phyloP scores from a whole-genome alignment of 2,888 invertebrate species.

The Troilus luridus region DNA sequence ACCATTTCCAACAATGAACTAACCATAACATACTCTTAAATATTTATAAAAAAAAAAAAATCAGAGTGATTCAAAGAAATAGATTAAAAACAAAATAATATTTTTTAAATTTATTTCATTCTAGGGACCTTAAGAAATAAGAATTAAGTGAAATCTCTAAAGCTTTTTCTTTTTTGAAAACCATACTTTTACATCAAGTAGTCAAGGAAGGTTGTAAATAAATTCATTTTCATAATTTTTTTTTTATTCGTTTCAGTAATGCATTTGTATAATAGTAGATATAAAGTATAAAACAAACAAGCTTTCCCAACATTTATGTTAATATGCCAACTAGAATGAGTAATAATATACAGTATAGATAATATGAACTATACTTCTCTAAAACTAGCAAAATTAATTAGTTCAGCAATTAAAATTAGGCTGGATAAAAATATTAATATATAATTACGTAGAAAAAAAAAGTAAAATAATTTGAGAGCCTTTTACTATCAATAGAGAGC shows the following conservation, averaged over 20 bases:
- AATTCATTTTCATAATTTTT: neutral
- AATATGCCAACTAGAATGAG: neutral
- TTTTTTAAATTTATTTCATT: no score
- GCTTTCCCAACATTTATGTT: neutral
- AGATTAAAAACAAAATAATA: no score
- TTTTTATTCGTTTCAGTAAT: neutral
- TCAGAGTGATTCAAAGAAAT: neutral
- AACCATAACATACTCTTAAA: neutral
- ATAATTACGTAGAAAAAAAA: neutral
- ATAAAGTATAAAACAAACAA: neutral
- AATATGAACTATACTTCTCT: neutral
- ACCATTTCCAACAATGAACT: no score
- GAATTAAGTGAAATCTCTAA: no score
- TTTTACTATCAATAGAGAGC: no score
- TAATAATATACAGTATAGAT: neutral
- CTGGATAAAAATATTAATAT: neutral
- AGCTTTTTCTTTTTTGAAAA: no score
- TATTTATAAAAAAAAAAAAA: neutral
- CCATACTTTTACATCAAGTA: no score
- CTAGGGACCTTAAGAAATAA: no score
- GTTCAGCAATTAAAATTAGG: neutral
- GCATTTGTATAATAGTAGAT: neutral
- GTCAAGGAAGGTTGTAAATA: neutral
- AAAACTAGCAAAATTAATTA: neutral
- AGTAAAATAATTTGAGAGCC: neutral